Percentiles rank a stretch among this genome's conserved stretches.
Conservation (phyloP, 2,888 invertebrate genomes). For the Carpatolechia fugitivella region DNA sequence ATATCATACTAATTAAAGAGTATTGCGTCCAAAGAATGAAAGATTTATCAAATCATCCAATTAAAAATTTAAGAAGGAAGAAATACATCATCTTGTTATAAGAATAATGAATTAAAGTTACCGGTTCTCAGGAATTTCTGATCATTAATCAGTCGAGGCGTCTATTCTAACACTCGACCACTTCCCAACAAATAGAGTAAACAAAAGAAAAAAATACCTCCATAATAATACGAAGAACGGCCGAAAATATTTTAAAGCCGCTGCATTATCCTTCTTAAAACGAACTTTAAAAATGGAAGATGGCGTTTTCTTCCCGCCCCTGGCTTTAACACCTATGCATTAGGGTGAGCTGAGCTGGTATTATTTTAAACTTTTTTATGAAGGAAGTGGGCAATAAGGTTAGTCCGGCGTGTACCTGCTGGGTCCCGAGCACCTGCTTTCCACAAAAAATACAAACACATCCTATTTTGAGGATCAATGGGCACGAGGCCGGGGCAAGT, state of each 20-base stretch:
- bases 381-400: constrained; percentile 66
- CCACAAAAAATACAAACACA: constrained; percentile 65
- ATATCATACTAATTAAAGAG: no score
- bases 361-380: constrained; percentile 52
- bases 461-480: constrained; percentile 54
- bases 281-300: constrained; percentile 22
- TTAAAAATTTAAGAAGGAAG: constrained; percentile 44
- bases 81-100: constrained; percentile 10
- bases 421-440: constrained; percentile 59
- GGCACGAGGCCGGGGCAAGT: constrained; percentile 35
- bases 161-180: constrained; percentile 42
- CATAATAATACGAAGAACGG: constrained; percentile 17
- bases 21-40: no score
- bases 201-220: constrained; percentile 40
- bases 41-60: constrained; percentile 45
- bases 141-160: constrained; percentile 59
- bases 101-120: constrained; percentile 30
- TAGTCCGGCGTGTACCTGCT: constrained; percentile 55
- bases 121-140: constrained; percentile 38
- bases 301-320: constrained; percentile 32
- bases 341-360: constrained; percentile 43
- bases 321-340: constrained; percentile 53
- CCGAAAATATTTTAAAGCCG: constrained; percentile 17
- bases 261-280: constrained; percentile 8
- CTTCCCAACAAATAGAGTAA: constrained; percentile 55